Evolutionary conservation across 2,113 vertebrate genomes (phyloP).

Genomic region (Fregetta grallaria): DNA sequence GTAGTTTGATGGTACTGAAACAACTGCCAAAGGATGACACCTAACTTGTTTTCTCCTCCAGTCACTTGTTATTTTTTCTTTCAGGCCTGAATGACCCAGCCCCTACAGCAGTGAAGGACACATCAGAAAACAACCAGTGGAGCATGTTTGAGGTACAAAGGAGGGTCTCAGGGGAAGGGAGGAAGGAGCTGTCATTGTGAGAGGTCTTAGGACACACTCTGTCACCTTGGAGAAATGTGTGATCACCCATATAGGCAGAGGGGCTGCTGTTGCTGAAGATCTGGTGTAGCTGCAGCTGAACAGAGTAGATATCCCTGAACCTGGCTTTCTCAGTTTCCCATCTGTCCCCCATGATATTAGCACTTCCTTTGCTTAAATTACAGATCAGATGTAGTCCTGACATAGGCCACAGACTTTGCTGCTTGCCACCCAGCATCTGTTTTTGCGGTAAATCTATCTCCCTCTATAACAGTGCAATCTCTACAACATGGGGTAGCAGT

Average conservation of each 20-base stretch:
- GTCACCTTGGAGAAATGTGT: background rate
- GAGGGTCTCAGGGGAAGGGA: background rate
- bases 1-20: background rate
- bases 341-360: background rate
- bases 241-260: background rate
- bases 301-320: background rate
- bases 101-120: slow-evolving; percentile 70
- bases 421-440: background rate
- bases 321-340: background rate
- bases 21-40: background rate
- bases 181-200: background rate
- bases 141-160: slow-evolving; percentile 77
- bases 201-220: background rate
- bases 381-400: slow-evolving; percentile 25
- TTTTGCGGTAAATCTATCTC: background rate
- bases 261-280: background rate
- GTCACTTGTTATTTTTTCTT: background rate
- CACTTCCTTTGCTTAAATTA: slow-evolving; percentile 35
- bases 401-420: slow-evolving; percentile 21
- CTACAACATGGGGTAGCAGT: background rate
- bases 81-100: slow-evolving; percentile 83
- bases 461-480: background rate
- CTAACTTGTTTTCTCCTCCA: background rate
- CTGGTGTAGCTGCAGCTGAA: background rate
- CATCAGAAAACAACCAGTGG: slow-evolving; percentile 68